Evolutionary conservation across 2,113 vertebrate species (phyloP), one percentile per base, ranked within the genome.

Genomic region (Nothoprocta pentlandii): DNA sequence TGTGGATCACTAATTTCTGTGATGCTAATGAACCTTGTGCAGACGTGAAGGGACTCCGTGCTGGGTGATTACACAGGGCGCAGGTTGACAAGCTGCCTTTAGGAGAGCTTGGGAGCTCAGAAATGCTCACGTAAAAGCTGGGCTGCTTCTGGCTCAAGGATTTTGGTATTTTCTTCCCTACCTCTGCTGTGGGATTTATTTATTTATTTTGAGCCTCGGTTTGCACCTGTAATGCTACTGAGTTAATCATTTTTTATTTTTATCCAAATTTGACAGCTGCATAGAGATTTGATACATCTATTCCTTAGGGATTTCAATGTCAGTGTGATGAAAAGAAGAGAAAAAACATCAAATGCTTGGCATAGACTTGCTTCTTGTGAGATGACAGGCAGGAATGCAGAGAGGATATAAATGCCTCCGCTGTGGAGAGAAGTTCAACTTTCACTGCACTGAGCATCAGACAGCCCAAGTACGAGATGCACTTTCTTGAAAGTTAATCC

Each of bases 1-100:
- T 97, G 61, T 96, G 92, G 93, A 93, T 97, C 96, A 96, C 97
- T 93, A 70, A 95, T 73, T 93, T 94, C 97, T 97, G 61, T 96
- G 78, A 85, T 54, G 97, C 62, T 97, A 95, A 97, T 97, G 87
- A 89, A 12, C 93, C 78, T 10, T 39, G 15, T 2, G 3, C 64
- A 41, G 95, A 96, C 77, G 91, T 93, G 97, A 44, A 91, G 93
- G 95, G 94, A 94, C 94, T 97, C 36, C 1, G 93, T 92, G 53
- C 87, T 30, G 93, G 92, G 85, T 95, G 94, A 92, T 91, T 87
- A 70, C 28, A 0, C 68, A 7, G 64, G 46, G 95, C 96, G 90
- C 39, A 7, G 66, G 89, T 63, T 87, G 88, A 74, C 91, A 81
- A 12, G 68, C 87, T 96, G 87, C 58, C 94, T 91, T 76, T 26